These are phyloP conservation scores for Pangasius mekongensis DNA, from an alignment of 2,797 vertebrate species.

Conservation along the genomic window DNA sequence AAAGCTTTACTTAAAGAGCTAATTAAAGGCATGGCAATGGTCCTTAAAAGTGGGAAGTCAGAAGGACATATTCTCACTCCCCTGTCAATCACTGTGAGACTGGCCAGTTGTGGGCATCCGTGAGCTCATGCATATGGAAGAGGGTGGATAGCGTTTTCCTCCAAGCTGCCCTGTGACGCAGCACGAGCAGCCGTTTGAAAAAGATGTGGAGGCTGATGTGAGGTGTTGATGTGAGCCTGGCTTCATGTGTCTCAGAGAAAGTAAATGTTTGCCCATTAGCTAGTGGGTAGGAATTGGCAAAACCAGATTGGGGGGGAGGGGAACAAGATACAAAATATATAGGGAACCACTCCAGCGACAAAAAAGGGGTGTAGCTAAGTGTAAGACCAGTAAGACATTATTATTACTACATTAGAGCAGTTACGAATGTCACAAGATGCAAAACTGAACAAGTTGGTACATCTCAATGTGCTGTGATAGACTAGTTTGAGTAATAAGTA, in stretches of 20 bases:
- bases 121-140: not conserved
- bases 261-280: not conserved
- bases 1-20: not conserved
- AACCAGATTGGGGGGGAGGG: not conserved
- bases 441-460: not conserved
- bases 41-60: not conserved
- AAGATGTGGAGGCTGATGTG: not conserved
- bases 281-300: not conserved
- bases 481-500: not conserved
- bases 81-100: not conserved
- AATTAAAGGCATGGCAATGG: not conserved
- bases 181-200: not conserved
- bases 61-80: not conserved
- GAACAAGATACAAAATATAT: not conserved
- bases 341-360: not conserved
- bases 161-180: not conserved
- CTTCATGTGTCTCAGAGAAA: not conserved
- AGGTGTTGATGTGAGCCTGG: not conserved
- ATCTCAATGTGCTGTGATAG: not conserved
- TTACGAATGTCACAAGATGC: not conserved
- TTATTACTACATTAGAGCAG: not conserved
- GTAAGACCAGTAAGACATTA: not conserved
- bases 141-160: not conserved
- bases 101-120: not conserved
- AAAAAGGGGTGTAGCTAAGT: not conserved